phyloP scores from a whole-genome alignment of 2,888 invertebrate genomes.

The Melikaiella ostensackeni region DNA sequence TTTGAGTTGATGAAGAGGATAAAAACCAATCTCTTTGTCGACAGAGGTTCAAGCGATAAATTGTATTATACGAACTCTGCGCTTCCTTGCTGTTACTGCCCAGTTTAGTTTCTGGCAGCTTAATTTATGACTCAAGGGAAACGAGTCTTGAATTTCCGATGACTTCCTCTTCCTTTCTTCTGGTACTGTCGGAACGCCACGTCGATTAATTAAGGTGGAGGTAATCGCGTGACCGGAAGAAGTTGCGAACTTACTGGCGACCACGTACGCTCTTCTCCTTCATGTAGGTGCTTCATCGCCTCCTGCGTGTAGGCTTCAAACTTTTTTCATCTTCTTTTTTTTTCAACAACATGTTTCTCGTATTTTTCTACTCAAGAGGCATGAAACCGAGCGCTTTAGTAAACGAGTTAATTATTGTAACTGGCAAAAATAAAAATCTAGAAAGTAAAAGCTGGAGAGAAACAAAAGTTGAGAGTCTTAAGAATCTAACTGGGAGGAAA shows the following conservation, averaged over 20 bases:
- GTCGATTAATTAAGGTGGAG: constrained; percentile 56
- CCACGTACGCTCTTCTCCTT: constrained; percentile 26
- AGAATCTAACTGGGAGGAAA: not conserved
- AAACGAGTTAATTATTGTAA: not conserved
- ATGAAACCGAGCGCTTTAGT: constrained; percentile 26
- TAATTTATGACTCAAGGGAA: constrained; percentile 22
- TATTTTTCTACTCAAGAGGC: constrained; percentile 34
- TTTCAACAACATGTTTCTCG: not conserved
- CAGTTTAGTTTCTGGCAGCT: constrained; percentile 37
- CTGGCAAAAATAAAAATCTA: not conserved
- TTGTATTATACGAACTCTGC: constrained; percentile 3
- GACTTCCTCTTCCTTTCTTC: constrained; percentile 40
- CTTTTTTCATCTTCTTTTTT: constrained; percentile 40
- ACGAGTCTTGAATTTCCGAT: constrained; percentile 38
- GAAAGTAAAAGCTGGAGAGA: not conserved
- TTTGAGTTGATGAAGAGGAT: not conserved
- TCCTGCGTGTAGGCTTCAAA: constrained; percentile 30
- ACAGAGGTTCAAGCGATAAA: constrained; percentile 10
- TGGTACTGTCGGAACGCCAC: constrained; percentile 27
- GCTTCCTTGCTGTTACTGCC: constrained; percentile 17
- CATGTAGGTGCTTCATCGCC: constrained; percentile 33
- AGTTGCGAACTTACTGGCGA: constrained; percentile 52
- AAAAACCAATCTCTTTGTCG: not conserved
- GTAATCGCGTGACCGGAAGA: constrained; percentile 65
- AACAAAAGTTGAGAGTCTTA: constrained; percentile 16